Evolutionary conservation across 1,140 invertebrate genomes (phyloP).

Genomic region (Hyles euphorbiae): DNA sequence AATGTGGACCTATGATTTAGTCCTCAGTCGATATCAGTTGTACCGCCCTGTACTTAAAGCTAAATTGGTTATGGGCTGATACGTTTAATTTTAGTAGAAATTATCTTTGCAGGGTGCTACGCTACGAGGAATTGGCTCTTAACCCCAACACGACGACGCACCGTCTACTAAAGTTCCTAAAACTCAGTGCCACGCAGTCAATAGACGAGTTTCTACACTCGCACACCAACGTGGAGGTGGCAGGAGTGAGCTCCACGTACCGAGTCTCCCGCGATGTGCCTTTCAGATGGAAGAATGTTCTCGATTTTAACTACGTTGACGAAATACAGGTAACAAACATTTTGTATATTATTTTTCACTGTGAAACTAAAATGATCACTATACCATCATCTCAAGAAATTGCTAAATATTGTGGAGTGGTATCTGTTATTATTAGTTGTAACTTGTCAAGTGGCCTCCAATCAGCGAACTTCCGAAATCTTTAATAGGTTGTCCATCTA

Average conservation of each 20-base stretch:
- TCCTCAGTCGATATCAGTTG: too few relatives aligned
- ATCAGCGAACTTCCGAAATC: too few relatives aligned
- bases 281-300: slow-evolving; percentile 88
- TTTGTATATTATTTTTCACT: too few relatives aligned
- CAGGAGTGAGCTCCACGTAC: slow-evolving; percentile 89
- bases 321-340: slow-evolving; percentile 76
- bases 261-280: slow-evolving; percentile 88
- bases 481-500: too few relatives aligned
- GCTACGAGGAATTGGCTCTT: slow-evolving; percentile 90
- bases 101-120: slow-evolving; percentile 79
- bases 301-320: slow-evolving; percentile 82
- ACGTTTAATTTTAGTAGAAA: not conserved
- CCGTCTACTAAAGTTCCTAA: slow-evolving; percentile 86
- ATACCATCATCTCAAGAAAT: too few relatives aligned
- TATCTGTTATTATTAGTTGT: too few relatives aligned
- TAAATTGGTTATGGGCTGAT: not conserved
- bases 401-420: too few relatives aligned
- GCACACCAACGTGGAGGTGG: slow-evolving; percentile 86
- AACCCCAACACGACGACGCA: slow-evolving; percentile 83
- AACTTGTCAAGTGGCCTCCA: too few relatives aligned
- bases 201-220: slow-evolving; percentile 86
- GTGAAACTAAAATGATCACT: too few relatives aligned
- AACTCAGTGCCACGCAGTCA: slow-evolving; percentile 81
- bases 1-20: too few relatives aligned
- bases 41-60: too few relatives aligned